These are phyloP conservation scores for Lordiphosa collinella DNA, from an alignment of 1,140 invertebrate genomes.

Conservation along the genomic window DNA sequence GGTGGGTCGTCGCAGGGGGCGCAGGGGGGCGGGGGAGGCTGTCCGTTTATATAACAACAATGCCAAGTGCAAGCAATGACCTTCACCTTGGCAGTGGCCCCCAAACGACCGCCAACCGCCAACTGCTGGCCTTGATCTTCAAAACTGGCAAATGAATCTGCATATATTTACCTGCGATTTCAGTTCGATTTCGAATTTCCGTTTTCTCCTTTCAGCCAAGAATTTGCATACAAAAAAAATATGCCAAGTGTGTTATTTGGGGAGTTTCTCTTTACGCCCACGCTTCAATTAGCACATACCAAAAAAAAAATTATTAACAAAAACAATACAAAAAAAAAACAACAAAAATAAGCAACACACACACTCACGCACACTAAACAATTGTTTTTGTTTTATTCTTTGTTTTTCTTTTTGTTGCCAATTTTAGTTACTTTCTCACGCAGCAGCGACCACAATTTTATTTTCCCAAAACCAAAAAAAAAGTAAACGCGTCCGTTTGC, in stretches of 20 bases:
- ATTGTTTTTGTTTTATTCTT: background rate
- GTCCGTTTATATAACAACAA: conserved; percentile 69
- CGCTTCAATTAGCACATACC: conserved; percentile 32
- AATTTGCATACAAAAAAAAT: conserved; percentile 54
- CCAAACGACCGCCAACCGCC: conserved; percentile 7
- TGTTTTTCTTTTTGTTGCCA: background rate
- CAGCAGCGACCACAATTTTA: background rate
- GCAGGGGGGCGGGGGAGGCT: background rate
- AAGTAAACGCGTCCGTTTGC: conserved; percentile 51
- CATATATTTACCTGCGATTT: conserved; percentile 1
- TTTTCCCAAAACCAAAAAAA: conserved; percentile 8
- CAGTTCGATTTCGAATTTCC: conserved; percentile 2
- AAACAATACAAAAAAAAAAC: background rate
- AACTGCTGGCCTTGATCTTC: conserved; percentile 59
- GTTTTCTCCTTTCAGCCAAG: background rate
- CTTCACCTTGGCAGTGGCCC: conserved; percentile 65
- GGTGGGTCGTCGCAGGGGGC: background rate
- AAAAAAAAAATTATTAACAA: conserved; percentile 4
- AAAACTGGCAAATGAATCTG: too few species aligned
- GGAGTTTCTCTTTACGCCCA: conserved; percentile 43
- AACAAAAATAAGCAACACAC: background rate
- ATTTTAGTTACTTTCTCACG: too few species aligned
- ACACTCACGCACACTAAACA: background rate
- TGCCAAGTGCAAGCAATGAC: conserved; percentile 55
- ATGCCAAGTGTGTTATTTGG: conserved; percentile 22